Evolutionary conservation across 2,113 vertebrate genomes (phyloP), one percentile per base, ranked within the genome.

Genomic region (Atlantisia rogersi): DNA sequence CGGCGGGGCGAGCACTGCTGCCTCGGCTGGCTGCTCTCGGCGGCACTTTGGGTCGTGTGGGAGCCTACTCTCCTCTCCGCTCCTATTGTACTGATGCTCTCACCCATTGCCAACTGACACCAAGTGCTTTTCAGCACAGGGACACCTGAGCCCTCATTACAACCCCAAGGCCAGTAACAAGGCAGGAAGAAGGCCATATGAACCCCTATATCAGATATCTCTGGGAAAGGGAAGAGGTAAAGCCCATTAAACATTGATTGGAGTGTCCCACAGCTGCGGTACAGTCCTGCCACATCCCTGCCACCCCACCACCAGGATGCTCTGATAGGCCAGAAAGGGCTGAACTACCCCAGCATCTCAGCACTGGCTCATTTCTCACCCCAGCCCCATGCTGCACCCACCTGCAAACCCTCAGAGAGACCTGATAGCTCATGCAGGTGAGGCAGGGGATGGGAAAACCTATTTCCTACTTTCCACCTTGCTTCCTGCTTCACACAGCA

Each of bases 101-200:
- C 90, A 84, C 15, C 84, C 78, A 4, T 12, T 60, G 75, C 77
- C 40, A 80, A 32, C 58, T 76, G 68, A 81, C 70, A 75, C 32
- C 9, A 0, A 60, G 77, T 15, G 40, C 75, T 65, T 91, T 93
- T 90, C 94, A 94, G 39, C 42, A 46, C n/a, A 0, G 2, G 2
- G 82, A 95, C 86, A 98, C 50, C 76, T 0, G 83, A 97, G 84
- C 93, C 96, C 91, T 98, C 97, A 98, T 98, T 98, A 98, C 98
- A 98, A 95, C 73, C 85, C 78, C 0, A 1, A 35, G 63, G 91
- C 69, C 77, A 2, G 59, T 97, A 97, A 96, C 93, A 8, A 97
- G 95, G 69, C n/a, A 52, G 86, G 26, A 74, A 80, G 59, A 75
- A 71, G 39, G 83, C 59, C 28, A 77, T 6, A 37, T 1, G 6